Percentiles rank a stretch among this genome's conserved stretches.
Evolutionary conservation across 2,888 invertebrate genomes (phyloP).

Genomic region (Acrocyrtus sp.): DNA sequence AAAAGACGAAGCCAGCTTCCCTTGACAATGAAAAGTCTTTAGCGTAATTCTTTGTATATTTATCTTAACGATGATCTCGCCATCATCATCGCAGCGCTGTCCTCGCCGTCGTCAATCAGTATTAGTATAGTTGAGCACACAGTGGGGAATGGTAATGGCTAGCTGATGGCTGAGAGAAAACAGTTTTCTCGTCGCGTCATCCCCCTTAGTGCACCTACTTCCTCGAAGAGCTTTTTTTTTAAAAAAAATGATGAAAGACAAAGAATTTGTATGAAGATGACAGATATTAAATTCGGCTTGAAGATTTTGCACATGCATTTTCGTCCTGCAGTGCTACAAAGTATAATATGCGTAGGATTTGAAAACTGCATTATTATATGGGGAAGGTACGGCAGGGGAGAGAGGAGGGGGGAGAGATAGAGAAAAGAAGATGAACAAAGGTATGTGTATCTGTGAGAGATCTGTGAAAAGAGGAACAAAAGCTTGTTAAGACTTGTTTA

Average conservation of each 20-base stretch:
- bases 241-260: too few relatives aligned
- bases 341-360: too few relatives aligned
- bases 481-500: background rate
- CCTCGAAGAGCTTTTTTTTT: too few relatives aligned
- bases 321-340: too few relatives aligned
- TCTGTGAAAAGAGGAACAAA: conserved; percentile 39
- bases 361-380: background rate
- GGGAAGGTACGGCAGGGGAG: background rate
- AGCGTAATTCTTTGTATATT: background rate
- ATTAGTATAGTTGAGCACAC: too few relatives aligned
- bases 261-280: too few relatives aligned
- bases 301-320: too few relatives aligned
- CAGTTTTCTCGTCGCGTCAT: background rate
- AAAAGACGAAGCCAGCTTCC: conserved; percentile 19
- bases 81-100: conserved; percentile 2
- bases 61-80: background rate
- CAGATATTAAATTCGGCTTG: too few relatives aligned
- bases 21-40: conserved; percentile 38
- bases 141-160: background rate
- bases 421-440: conserved; percentile 12
- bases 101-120: background rate
- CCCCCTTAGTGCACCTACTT: background rate
- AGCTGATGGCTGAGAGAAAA: background rate
- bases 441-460: background rate
- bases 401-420: conserved; percentile 9